A percentile compares a stretch with the other conserved stretches of the same genome.
phyloP scores from a whole-genome alignment of 30 jellyfish, hydroid and myxozoan genomes.

The Turritopsis dohrnii region DNA sequence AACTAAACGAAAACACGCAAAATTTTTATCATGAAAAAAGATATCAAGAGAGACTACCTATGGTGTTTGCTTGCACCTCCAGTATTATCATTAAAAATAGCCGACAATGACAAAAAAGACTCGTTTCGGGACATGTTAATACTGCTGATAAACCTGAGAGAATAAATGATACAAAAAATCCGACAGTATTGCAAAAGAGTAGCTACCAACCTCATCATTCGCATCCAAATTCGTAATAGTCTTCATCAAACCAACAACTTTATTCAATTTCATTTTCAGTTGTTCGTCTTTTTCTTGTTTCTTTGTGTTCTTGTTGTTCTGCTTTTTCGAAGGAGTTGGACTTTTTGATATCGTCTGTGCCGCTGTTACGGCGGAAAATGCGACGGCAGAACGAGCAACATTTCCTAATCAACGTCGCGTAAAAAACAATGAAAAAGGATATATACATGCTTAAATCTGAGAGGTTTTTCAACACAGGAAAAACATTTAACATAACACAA shows the following conservation, averaged over 20 bases:
- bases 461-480: neutral
- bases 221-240: conserved; percentile 17
- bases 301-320: conserved; percentile 28
- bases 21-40: too few relatives aligned
- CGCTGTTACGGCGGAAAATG: conserved; percentile 34
- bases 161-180: neutral
- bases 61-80: too few relatives aligned
- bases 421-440: neutral
- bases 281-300: conserved; percentile 61
- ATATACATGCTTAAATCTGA: too few relatives aligned
- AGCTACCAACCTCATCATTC: neutral
- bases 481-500: neutral
- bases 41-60: too few relatives aligned
- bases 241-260: conserved; percentile 32
- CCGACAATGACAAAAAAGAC: neutral
- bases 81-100: too few relatives aligned
- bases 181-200: neutral
- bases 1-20: too few relatives aligned
- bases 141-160: neutral
- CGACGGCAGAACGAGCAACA: conserved; percentile 21
- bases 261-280: conserved; percentile 22
- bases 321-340: conserved; percentile 50
- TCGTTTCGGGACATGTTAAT: neutral
- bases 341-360: conserved; percentile 44
- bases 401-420: neutral